These are phyloP conservation scores for Spea hammondii DNA, from an alignment of 2,797 vertebrate species.

Conservation along the genomic window DNA sequence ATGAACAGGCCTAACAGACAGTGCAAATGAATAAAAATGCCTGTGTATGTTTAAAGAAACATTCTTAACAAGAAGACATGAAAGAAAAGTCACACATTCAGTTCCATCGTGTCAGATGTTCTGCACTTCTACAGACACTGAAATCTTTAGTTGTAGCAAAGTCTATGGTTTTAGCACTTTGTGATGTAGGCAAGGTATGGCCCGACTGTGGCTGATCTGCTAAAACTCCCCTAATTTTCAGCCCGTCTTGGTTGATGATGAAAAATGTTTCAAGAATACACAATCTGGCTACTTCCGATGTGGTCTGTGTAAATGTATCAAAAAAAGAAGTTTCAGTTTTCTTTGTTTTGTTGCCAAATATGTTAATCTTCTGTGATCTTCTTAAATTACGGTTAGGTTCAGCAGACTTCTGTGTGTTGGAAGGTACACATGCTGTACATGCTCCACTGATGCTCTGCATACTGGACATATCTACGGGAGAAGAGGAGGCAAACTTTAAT, in stretches of 20 bases:
- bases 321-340: constrained; percentile 4
- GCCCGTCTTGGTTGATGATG: neutral
- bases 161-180: constrained; percentile 66
- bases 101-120: constrained; percentile 53
- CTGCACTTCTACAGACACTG: constrained; percentile 36
- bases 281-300: neutral
- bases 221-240: neutral
- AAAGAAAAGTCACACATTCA: constrained; percentile 8
- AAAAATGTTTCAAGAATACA: neutral
- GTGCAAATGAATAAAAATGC: neutral
- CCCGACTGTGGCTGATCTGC: neutral
- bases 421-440: constrained; percentile 93
- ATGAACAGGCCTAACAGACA: neutral
- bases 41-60: neutral
- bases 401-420: constrained; percentile 95
- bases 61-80: constrained; percentile 8
- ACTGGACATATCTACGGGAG: constrained; percentile 83
- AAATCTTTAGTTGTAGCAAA: constrained; percentile 52
- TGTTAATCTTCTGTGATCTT: neutral
- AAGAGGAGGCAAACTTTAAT: constrained; percentile 37
- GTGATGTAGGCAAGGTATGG: constrained; percentile 62
- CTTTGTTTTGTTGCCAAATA: constrained; percentile 24
- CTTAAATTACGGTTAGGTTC: constrained; percentile 78
- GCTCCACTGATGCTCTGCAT: constrained; percentile 87
- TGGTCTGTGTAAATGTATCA: constrained; percentile 46